These are phyloP conservation scores for Opisthograptis luteolata DNA, from an alignment of 2,888 invertebrate genomes.

Conservation along the genomic window DNA sequence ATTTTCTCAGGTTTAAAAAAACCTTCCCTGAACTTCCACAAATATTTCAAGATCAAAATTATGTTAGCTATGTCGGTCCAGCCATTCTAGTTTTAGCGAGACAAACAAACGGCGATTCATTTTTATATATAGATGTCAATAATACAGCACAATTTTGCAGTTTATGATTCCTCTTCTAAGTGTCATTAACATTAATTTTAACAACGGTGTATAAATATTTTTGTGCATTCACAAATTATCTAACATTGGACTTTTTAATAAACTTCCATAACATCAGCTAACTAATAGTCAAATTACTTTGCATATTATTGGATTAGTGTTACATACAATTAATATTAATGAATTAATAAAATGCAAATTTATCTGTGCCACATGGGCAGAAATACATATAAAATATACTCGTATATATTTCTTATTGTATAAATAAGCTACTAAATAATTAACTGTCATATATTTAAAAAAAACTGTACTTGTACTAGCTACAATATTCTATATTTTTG, in stretches of 20 bases:
- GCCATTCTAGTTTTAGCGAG: too few species aligned
- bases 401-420: slow-evolving; percentile 1
- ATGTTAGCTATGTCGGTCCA: too few species aligned
- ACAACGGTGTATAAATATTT: not conserved
- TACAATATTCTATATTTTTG: slow-evolving; percentile 57
- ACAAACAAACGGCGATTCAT: too few species aligned
- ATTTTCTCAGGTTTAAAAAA: too few species aligned
- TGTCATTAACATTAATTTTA: not conserved
- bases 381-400: slow-evolving; percentile 13
- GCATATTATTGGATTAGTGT: slow-evolving; percentile 16
- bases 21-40: too few species aligned
- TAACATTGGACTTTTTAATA: not conserved
- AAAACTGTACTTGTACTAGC: slow-evolving; percentile 51
- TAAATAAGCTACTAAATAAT: slow-evolving; percentile 7
- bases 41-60: too few species aligned
- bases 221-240: slow-evolving; percentile 25
- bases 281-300: slow-evolving; percentile 24
- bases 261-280: slow-evolving; percentile 8
- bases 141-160: not conserved
- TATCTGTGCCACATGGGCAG: slow-evolving; percentile 16
- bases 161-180: not conserved
- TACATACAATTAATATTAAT: slow-evolving; percentile 7
- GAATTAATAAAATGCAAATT: slow-evolving; percentile 25
- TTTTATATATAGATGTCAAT: too few species aligned
- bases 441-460: slow-evolving; percentile 10